phyloP scores from a whole-genome alignment of 2,797 vertebrate genomes.

The Phrynocephalus forsythii region DNA sequence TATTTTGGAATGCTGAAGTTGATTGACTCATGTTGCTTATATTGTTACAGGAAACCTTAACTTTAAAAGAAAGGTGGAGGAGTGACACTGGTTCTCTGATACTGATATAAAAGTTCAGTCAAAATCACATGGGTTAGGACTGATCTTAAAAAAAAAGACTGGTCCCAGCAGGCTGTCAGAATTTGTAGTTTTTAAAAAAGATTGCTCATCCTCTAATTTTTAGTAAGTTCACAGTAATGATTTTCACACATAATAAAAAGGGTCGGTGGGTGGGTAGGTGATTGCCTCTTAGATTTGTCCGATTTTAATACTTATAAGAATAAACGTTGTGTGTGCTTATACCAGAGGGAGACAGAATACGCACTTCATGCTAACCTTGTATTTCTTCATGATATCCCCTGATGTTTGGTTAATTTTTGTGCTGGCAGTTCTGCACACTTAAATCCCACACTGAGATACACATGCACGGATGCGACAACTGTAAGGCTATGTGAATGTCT shows the following conservation, averaged over 20 bases:
- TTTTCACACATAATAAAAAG: neutral
- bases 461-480: neutral
- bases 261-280: too few species aligned
- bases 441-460: constrained; percentile 25
- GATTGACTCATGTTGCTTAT: neutral
- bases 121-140: neutral
- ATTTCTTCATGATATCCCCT: neutral
- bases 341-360: neutral
- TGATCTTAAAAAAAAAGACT: neutral
- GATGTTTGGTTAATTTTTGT: constrained; percentile 14
- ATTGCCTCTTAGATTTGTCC: too few species aligned
- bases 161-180: neutral
- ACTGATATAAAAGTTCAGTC: neutral
- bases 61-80: neutral
- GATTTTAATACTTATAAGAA: neutral
- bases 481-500: neutral
- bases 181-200: neutral
- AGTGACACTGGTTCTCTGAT: neutral
- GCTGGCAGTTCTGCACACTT: constrained; percentile 21
- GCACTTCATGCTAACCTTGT: neutral
- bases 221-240: neutral
- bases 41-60: neutral
- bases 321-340: neutral
- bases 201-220: neutral
- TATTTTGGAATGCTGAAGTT: neutral